Evolutionary conservation across 2,888 invertebrate genomes (phyloP), one percentile per base, ranked within the genome.

Genomic region (Mesorhabditis spiculigera): DNA sequence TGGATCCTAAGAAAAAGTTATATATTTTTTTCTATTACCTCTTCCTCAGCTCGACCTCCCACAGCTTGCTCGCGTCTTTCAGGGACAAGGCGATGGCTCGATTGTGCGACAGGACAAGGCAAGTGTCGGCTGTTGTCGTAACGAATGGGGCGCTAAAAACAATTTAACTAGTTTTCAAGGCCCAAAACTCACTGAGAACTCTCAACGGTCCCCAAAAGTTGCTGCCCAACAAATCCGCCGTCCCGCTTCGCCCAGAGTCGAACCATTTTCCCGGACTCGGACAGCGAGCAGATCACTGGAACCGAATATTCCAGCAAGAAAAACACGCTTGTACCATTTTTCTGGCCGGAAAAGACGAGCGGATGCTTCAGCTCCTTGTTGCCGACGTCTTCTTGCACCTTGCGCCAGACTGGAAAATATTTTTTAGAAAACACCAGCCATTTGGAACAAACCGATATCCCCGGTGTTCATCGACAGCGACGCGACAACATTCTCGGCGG

Each of bases 331-430:
- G 0, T 50, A 50, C 58, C 58, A 50, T 50, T 50, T 50, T 50
- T 50, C 10, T 50, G 8, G 8, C 58, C 58, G n/a, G 58, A 10
- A 50, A 50, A 50, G 10, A n/a, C n/a, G 58, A n/a, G 41, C 16
- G 5, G 50, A 43, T 45, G 43, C 13, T 5, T 43, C 10, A n/a
- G 58, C 45, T 44, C 50, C 28, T 28, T 65, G 8, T 67, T 67
- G 6, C 62, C 43, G 63, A 50, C 42, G 5, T 63, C 68, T 65
- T 76, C 81, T 64, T 81, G 74, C 13, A 81, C 63, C 44, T 78
- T 76, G 13, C 83, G 71, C 83, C 83, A 83, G 13, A 68, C 83
- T 83, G 64, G 67, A 82, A 71, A 50, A 61, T 4, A 28, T 44
- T 8, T 43, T 50, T 64, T 45, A 62, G 66, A 65, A 69, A 8